phyloP scores from a whole-genome alignment of 2,113 vertebrate species.

The Laterallus jamaicensis region DNA sequence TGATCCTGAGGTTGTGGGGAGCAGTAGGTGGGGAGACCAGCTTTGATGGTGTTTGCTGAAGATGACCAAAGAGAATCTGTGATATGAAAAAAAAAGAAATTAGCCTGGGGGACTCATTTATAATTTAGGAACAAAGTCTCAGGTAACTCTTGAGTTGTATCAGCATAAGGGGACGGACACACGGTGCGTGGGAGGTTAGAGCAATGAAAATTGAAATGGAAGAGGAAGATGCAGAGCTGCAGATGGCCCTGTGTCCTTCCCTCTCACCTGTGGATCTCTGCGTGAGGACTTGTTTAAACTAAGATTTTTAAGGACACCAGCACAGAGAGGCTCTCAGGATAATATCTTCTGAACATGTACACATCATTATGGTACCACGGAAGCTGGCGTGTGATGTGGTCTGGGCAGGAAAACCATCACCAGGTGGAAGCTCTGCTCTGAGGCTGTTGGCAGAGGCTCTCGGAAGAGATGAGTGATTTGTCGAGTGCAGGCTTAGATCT shows the following conservation, averaged over 20 bases:
- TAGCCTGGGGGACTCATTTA: slow-evolving; percentile 41
- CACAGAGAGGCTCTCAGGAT: not conserved
- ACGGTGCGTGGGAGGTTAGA: not conserved
- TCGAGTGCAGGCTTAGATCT: not conserved
- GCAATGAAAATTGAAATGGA: not conserved
- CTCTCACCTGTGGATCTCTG: not conserved
- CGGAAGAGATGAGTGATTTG: not conserved
- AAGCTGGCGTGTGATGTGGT: not conserved
- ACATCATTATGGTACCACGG: not conserved
- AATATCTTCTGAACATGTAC: not conserved
- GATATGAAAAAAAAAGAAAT: slow-evolving; percentile 25
- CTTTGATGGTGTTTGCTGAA: slow-evolving; percentile 60
- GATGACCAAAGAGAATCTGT: slow-evolving; percentile 62
- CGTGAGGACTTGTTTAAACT: not conserved
- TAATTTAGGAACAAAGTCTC: slow-evolving; percentile 44
- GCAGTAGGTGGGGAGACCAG: slow-evolving; percentile 3
- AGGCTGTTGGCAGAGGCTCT: not conserved
- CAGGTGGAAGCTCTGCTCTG: not conserved
- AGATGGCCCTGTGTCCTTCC: not conserved
- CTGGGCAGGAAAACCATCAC: not conserved
- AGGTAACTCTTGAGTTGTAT: slow-evolving; percentile 33
- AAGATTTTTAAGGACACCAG: not conserved
- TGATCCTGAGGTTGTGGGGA: not conserved
- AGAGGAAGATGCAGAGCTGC: not conserved
- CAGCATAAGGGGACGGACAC: not conserved